Conservation (phyloP, 2,888 invertebrate genomes). For the Sycophila texana region DNA sequence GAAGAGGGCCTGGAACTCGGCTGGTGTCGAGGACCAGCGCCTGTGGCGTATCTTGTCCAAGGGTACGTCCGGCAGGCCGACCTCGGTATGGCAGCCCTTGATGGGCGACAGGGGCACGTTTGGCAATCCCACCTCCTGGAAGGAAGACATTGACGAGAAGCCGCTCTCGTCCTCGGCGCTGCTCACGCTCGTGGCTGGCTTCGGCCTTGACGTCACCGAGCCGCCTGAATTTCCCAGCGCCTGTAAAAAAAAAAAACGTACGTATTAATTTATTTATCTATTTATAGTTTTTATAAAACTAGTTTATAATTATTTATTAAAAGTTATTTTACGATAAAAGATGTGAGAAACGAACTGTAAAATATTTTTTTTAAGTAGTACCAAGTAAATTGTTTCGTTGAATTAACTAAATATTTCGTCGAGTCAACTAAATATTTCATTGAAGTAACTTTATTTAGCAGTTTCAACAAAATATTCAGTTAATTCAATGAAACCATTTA, state of each 20-base stretch:
- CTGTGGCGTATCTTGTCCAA: constrained; percentile 68
- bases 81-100: constrained; percentile 71
- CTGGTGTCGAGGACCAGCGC: constrained; percentile 73
- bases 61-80: constrained; percentile 72
- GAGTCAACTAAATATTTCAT: no score
- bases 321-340: no score
- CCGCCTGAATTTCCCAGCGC: constrained; percentile 52
- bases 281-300: no score
- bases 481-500: no score
- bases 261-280: no score
- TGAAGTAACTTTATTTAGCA: no score
- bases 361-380: no score
- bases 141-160: constrained; percentile 90
- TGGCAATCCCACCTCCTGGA: constrained; percentile 88
- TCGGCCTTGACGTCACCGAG: constrained; percentile 60
- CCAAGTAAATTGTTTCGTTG: no score
- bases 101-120: constrained; percentile 58
- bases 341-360: no score
- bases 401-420: no score
- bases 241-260: constrained; percentile 15
- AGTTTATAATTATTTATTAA: no score
- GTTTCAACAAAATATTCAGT: no score
- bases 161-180: constrained; percentile 88
- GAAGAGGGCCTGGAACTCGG: constrained; percentile 69
- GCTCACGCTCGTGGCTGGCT: constrained; percentile 68